A percentile compares a stretch with the other conserved stretches of the same genome.
These are phyloP conservation scores for Oreonectes daqikongensis DNA, from an alignment of 2,797 vertebrate species.

Conservation along the genomic window DNA sequence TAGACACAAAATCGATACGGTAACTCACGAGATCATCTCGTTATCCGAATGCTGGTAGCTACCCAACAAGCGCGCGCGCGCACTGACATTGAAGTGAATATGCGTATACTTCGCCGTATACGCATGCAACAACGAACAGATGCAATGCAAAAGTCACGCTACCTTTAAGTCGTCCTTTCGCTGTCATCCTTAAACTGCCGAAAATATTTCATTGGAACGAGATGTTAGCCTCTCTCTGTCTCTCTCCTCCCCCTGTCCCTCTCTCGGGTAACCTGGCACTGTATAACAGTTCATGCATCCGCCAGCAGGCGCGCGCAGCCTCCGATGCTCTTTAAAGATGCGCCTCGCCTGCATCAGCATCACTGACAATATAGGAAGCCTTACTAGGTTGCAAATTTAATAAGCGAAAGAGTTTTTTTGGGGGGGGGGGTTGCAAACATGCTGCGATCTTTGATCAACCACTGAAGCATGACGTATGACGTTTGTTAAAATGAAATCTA, in stretches of 20 bases:
- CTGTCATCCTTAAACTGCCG: conserved; percentile 81
- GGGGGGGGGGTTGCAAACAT: not conserved
- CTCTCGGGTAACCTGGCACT: conserved; percentile 65
- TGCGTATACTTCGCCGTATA: not conserved
- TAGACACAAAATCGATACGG: conserved; percentile 41
- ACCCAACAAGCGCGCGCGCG: conserved; percentile 28
- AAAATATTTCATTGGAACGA: conserved; percentile 79
- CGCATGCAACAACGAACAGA: conserved; percentile 7
- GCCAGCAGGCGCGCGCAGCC: conserved; percentile 74
- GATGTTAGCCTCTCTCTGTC: conserved; percentile 72
- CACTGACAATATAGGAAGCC: conserved; percentile 18
- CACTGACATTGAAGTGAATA: conserved; percentile 21
- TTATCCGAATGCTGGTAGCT: conserved; percentile 10
- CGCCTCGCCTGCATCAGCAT: conserved; percentile 50
- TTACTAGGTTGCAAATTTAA: conserved; percentile 32
- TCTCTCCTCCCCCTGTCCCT: conserved; percentile 54
- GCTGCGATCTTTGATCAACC: not conserved
- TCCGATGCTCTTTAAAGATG: conserved; percentile 53
- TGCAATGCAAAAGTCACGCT: conserved; percentile 59
- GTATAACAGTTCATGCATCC: conserved; percentile 71
- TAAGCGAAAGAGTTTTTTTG: conserved; percentile 1
- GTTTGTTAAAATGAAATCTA: not conserved
- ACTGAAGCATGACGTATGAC: not conserved
- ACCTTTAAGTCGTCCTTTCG: conserved; percentile 86
- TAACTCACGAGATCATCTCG: conserved; percentile 22